Percentiles rank a stretch among this genome's conserved stretches.
phyloP scores from a whole-genome alignment of 2,113 vertebrate species.

The Anseranas semipalmata region DNA sequence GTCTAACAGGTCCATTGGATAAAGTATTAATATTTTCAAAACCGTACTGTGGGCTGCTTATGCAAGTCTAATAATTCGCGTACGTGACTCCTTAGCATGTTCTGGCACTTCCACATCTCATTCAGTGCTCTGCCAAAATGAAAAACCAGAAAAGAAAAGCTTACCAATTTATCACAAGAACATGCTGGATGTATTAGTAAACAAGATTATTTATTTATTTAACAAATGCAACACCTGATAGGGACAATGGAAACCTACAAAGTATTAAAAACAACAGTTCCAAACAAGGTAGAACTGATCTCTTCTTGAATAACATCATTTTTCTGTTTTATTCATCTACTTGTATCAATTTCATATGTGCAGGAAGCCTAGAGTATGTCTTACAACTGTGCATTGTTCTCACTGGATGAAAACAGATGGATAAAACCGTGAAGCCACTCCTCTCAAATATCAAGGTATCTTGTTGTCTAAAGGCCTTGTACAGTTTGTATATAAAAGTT shows the following conservation, averaged over 20 bases:
- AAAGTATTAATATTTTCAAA: conserved; percentile 29
- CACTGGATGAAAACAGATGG: neutral
- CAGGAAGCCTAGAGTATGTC: neutral
- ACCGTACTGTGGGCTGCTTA: conserved; percentile 91
- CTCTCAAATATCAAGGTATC: neutral
- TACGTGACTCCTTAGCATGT: conserved; percentile 95
- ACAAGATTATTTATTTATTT: neutral
- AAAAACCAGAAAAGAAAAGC: neutral
- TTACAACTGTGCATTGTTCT: neutral
- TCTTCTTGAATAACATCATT: neutral
- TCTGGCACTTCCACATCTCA: conserved; percentile 99
- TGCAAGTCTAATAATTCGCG: conserved; percentile 96
- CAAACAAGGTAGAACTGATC: neutral
- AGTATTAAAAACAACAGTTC: neutral
- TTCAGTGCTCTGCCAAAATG: conserved; percentile 88
- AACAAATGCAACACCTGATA: neutral
- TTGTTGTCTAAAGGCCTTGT: neutral
- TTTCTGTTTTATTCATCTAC: neutral
- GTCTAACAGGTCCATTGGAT: neutral
- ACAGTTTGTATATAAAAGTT: neutral
- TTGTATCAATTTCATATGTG: neutral
- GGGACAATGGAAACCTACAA: neutral
- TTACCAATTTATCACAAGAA: neutral
- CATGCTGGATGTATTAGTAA: neutral
- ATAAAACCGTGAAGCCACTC: neutral